Evolutionary conservation across 2,888 invertebrate genomes (phyloP).

Genomic region (Taenaris catops): DNA sequence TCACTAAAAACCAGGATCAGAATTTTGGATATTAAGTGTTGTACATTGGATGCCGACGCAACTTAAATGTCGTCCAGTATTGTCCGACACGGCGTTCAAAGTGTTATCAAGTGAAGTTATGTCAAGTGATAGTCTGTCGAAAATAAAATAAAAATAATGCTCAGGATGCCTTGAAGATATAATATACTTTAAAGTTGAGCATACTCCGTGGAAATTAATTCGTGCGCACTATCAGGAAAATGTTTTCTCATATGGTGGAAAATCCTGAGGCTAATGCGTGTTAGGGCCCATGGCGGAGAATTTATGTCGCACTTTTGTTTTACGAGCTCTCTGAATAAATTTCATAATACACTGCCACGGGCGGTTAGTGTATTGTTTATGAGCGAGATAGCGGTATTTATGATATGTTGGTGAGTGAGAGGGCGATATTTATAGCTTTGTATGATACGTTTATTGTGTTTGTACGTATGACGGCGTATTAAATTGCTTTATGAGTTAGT

Average conservation of each 20-base stretch:
- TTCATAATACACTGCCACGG: constrained; percentile 37
- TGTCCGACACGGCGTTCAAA: no score
- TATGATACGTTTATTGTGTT: constrained; percentile 14
- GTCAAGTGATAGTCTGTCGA: no score
- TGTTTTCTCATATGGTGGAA: constrained; percentile 74
- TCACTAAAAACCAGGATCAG: no score
- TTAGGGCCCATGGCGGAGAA: constrained; percentile 49
- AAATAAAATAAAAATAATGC: no score
- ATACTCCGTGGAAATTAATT: constrained; percentile 31
- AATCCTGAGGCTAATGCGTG: constrained; percentile 66
- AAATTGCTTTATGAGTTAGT: not conserved
- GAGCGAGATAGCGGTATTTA: constrained; percentile 34
- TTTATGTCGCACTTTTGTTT: constrained; percentile 73
- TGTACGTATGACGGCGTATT: constrained; percentile 8
- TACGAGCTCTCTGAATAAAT: constrained; percentile 61
- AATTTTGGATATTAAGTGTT: no score
- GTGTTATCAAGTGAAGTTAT: no score
- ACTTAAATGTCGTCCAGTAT: no score
- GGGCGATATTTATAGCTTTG: constrained; percentile 26
- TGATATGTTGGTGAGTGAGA: constrained; percentile 35
- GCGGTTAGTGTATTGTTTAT: constrained; percentile 39
- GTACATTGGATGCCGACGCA: no score
- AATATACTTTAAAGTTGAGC: constrained; percentile 46
- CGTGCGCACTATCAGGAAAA: constrained; percentile 48
- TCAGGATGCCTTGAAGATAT: no score